Evolutionary conservation across 2,113 vertebrate genomes (phyloP).

Genomic region (Pongo abelii): DNA sequence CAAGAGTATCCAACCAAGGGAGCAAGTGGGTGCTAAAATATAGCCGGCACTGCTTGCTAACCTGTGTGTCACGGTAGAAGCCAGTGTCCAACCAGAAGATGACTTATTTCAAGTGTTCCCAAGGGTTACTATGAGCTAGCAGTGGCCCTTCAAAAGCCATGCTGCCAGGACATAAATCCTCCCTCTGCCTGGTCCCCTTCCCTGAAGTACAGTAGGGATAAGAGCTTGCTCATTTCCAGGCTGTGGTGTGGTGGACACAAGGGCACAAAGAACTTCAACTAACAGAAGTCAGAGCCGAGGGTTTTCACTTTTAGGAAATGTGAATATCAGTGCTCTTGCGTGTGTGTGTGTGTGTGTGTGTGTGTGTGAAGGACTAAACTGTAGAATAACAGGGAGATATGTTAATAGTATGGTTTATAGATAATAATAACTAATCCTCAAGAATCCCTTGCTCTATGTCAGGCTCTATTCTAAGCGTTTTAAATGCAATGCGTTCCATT

Average conservation of each 20-base stretch:
- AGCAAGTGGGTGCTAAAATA: neutral
- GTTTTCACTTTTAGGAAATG: conserved; percentile 37
- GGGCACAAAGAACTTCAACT: neutral
- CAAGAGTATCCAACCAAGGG: neutral
- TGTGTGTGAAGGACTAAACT: neutral
- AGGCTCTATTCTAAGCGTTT: conserved; percentile 23
- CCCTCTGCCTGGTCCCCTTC: neutral
- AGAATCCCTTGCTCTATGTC: neutral
- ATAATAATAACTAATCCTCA: neutral
- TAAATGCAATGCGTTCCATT: neutral
- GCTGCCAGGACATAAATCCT: neutral
- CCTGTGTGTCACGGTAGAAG: neutral
- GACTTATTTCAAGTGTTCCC: neutral
- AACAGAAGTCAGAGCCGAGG: neutral
- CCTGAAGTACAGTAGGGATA: neutral
- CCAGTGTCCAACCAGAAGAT: neutral
- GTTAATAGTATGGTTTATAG: neutral
- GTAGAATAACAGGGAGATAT: neutral
- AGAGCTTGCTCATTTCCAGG: neutral
- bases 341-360: neutral
- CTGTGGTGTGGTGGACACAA: neutral
- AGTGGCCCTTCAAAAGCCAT: neutral
- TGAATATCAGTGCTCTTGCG: neutral
- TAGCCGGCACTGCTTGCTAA: neutral
- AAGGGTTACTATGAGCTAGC: neutral